These are phyloP conservation scores for Oxystoma pomonae DNA, from an alignment of 2,888 invertebrate species.

Conservation along the genomic window DNA sequence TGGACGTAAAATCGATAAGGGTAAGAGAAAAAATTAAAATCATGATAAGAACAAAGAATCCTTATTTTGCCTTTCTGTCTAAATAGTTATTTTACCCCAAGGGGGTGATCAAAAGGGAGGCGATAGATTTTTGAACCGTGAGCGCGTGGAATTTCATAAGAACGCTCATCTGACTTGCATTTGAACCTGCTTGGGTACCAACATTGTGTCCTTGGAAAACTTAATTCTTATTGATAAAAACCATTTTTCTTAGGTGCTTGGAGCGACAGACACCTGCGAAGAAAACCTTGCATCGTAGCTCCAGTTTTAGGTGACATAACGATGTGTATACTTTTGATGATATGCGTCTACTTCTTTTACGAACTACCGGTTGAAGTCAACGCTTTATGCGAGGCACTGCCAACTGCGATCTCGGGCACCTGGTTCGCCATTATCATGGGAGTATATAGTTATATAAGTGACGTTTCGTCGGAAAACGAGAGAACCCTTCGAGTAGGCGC, in stretches of 20 bases:
- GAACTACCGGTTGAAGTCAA: slow-evolving; percentile 53
- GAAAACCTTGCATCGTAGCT: slow-evolving; percentile 55
- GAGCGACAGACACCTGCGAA: slow-evolving; percentile 56
- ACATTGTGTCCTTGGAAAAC: too few species aligned
- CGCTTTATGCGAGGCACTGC: slow-evolving; percentile 52
- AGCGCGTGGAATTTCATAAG: too few species aligned
- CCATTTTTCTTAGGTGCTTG: slow-evolving; percentile 59
- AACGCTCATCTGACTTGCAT: too few species aligned
- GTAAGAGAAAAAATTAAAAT: too few species aligned
- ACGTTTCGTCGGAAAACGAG: slow-evolving; percentile 52
- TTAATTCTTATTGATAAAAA: too few species aligned
- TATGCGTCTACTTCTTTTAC: slow-evolving; percentile 54
- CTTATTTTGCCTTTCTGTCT: too few species aligned
- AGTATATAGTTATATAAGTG: slow-evolving; percentile 58
- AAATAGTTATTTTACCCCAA: too few species aligned
- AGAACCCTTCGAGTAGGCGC: slow-evolving; percentile 56
- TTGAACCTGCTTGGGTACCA: too few species aligned
- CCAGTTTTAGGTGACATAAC: slow-evolving; percentile 55
- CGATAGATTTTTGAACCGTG: too few species aligned
- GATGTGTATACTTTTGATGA: slow-evolving; percentile 50
- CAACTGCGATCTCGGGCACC: slow-evolving; percentile 53
- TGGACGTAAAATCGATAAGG: too few species aligned
- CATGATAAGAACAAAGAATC: too few species aligned
- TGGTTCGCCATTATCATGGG: slow-evolving; percentile 56
- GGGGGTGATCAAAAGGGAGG: too few species aligned